Conservation (phyloP, 1,140 invertebrate genomes). For the Camponotus pennsylvanicus region DNA sequence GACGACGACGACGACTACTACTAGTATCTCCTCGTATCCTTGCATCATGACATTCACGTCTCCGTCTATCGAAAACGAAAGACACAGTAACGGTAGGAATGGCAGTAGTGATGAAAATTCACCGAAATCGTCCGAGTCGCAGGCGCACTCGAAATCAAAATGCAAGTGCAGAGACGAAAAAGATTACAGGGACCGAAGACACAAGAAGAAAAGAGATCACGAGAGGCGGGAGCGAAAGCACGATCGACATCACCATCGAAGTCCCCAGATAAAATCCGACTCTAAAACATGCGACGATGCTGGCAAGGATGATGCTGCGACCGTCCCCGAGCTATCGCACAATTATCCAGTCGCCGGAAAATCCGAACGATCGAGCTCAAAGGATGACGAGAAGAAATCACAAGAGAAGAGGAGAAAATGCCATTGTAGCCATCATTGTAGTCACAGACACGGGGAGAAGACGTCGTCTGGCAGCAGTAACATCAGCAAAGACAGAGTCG, state of each 20-base stretch:
- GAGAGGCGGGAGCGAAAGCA: constrained; percentile 73
- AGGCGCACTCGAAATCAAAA: constrained; percentile 58
- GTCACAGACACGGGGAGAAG: constrained; percentile 55
- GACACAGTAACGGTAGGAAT: constrained; percentile 50
- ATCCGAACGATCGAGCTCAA: constrained; percentile 59
- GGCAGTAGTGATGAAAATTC: constrained; percentile 72
- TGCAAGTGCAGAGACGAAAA: constrained; percentile 72
- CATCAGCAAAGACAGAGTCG: constrained; percentile 14
- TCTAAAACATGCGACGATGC: constrained; percentile 38
- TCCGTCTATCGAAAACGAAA: constrained; percentile 65
- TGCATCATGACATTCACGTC: constrained; percentile 60
- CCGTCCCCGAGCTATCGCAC: constrained; percentile 22
- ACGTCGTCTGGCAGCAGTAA: constrained; percentile 63
- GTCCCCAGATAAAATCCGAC: constrained; percentile 66
- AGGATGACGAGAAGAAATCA: constrained; percentile 62
- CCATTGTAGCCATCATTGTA: constrained; percentile 51
- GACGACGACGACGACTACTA: too few relatives aligned
- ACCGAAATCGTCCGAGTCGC: constrained; percentile 55
- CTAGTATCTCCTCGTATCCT: constrained; percentile 34
- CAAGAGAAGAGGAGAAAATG: constrained; percentile 69
- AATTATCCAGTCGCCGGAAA: constrained; percentile 62
- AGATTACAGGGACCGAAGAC: constrained; percentile 71
- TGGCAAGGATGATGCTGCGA: constrained; percentile 49
- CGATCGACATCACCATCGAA: constrained; percentile 74
- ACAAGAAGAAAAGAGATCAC: constrained; percentile 75